phyloP scores from a whole-genome alignment of 2,888 invertebrate species.

The Octodonta nipae region DNA sequence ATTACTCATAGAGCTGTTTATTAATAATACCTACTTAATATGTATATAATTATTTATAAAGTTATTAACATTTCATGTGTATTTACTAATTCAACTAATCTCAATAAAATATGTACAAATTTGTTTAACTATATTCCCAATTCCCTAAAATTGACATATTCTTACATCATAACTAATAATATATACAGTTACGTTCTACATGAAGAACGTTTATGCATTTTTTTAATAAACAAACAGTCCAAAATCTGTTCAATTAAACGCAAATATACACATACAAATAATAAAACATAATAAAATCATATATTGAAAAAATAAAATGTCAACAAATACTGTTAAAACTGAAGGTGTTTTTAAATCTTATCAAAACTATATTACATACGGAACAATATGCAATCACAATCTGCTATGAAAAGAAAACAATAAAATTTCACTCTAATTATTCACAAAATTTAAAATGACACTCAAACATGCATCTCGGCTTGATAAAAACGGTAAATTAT shows the following conservation, averaged over 20 bases:
- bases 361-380: too few relatives aligned
- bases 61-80: conserved; percentile 39
- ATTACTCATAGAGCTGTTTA: conserved; percentile 32
- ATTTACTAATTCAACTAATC: conserved; percentile 40
- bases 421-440: too few relatives aligned
- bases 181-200: conserved; percentile 16
- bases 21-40: conserved; percentile 38
- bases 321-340: conserved; percentile 19
- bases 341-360: too few relatives aligned
- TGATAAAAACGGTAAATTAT: too few relatives aligned
- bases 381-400: too few relatives aligned
- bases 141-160: conserved; percentile 60
- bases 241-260: conserved; percentile 25
- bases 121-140: conserved; percentile 43
- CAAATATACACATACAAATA: conserved; percentile 28
- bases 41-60: conserved; percentile 40
- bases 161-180: conserved; percentile 45
- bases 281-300: conserved; percentile 19
- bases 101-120: conserved; percentile 46
- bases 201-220: conserved; percentile 12
- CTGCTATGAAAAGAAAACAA: too few relatives aligned
- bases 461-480: too few relatives aligned
- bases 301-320: conserved; percentile 14
- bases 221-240: conserved; percentile 29
- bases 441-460: too few relatives aligned